These are phyloP conservation scores for Tapirus terrestris DNA, from an alignment of 2,113 vertebrate species.

Conservation along the genomic window DNA sequence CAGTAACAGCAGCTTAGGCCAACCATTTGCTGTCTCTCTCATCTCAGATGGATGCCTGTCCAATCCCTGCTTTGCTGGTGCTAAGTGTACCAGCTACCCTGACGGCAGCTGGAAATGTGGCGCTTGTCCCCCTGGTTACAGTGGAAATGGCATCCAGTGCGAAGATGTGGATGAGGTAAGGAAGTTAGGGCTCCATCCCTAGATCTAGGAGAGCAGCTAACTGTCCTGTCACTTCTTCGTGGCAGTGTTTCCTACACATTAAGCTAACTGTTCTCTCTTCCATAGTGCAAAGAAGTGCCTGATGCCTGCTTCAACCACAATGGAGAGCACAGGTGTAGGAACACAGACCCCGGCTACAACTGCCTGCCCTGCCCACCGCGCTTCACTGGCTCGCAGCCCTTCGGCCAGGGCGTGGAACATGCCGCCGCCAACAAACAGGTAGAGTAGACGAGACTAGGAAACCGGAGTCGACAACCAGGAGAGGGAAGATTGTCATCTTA, in stretches of 20 bases:
- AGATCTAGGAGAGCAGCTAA: too few relatives aligned
- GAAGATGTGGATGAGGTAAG: constrained; percentile 96
- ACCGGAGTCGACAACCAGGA: neutral
- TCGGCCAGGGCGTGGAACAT: constrained; percentile 92
- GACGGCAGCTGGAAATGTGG: constrained; percentile 97
- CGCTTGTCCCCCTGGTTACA: constrained; percentile 93
- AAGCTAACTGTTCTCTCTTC: constrained; percentile 3
- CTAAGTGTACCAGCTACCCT: constrained; percentile 93
- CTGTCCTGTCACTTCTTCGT: neutral
- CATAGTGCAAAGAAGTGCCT: constrained; percentile 93
- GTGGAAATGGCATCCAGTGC: constrained; percentile 94
- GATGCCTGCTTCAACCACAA: constrained; percentile 94
- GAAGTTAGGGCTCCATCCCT: neutral
- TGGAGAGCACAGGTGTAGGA: constrained; percentile 94
- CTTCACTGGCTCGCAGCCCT: constrained; percentile 95
- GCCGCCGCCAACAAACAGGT: constrained; percentile 97
- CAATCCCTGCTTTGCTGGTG: constrained; percentile 95
- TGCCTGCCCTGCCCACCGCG: constrained; percentile 95
- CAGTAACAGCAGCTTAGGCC: neutral
- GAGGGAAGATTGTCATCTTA: neutral
- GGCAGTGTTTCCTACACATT: neutral
- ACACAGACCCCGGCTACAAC: constrained; percentile 97
- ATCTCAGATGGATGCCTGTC: constrained; percentile 96
- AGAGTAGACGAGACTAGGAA: neutral
- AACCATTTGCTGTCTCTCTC: neutral